Conservation (phyloP, 2,888 invertebrate species). For the Monochamus alternatus region DNA sequence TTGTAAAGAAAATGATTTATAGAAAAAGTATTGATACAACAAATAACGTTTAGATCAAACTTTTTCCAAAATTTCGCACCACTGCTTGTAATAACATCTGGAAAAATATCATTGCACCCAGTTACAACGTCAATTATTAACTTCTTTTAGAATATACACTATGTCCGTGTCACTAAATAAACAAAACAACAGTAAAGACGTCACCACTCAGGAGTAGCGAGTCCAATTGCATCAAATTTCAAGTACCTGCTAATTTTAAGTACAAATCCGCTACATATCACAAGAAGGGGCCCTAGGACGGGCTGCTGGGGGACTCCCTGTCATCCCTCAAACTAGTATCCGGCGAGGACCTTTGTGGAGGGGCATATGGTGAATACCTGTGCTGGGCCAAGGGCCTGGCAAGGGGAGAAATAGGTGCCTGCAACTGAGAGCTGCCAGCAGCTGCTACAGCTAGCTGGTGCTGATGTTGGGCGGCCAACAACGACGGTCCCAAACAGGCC, state of each 20-base stretch:
- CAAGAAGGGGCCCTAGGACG: conserved; percentile 60
- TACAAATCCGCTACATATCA: conserved; percentile 48
- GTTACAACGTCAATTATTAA: background rate
- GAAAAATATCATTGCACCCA: no score
- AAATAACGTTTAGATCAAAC: no score
- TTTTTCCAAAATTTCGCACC: no score
- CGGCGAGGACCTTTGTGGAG: conserved; percentile 74
- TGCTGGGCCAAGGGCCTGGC: conserved; percentile 74
- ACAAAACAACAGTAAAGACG: conserved; percentile 16
- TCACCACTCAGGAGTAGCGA: conserved; percentile 21
- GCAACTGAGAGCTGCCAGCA: conserved; percentile 73
- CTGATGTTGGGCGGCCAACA: conserved; percentile 77
- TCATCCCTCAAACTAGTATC: conserved; percentile 75
- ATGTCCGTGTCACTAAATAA: background rate
- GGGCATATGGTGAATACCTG: conserved; percentile 76
- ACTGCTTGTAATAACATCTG: no score
- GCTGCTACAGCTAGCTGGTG: conserved; percentile 73
- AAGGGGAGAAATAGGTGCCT: conserved; percentile 72
- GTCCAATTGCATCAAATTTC: conserved; percentile 33
- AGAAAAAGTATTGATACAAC: no score
- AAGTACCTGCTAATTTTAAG: conserved; percentile 20
- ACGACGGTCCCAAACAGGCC: conserved; percentile 79
- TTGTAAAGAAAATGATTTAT: no score
- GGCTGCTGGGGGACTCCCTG: conserved; percentile 68
- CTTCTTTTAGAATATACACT: background rate